Percentiles rank a stretch among this genome's conserved stretches.
Evolutionary conservation across 2,888 invertebrate species (phyloP).

Genomic region (Clepsis dumicolana): DNA sequence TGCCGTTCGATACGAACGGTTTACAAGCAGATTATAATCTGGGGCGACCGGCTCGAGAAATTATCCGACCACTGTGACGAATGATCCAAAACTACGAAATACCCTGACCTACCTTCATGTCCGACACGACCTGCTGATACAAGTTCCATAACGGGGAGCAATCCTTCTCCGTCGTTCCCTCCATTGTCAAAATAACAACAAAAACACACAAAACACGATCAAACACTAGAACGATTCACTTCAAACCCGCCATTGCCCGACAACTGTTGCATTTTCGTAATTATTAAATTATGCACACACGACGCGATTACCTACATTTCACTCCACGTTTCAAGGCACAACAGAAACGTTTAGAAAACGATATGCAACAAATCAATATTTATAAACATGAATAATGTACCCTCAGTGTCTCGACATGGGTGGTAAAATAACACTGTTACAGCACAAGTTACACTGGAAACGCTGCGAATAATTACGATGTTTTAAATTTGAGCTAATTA

Average conservation of each 20-base stretch:
- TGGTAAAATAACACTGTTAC: slow-evolving; percentile 52
- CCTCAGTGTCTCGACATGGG: slow-evolving; percentile 63
- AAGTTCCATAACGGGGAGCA: slow-evolving; percentile 96
- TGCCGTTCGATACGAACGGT: slow-evolving; percentile 63
- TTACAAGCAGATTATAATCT: slow-evolving; percentile 64
- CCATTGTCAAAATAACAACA: slow-evolving; percentile 86
- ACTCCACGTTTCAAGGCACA: slow-evolving; percentile 64
- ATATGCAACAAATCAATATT: slow-evolving; percentile 82
- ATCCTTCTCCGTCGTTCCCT: slow-evolving; percentile 91
- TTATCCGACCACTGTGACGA: slow-evolving; percentile 39
- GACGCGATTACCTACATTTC: slow-evolving; percentile 73
- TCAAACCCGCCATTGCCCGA: slow-evolving; percentile 66
- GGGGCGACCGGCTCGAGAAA: slow-evolving; percentile 57
- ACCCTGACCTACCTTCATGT: slow-evolving; percentile 95
- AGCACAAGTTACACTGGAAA: slow-evolving; percentile 54
- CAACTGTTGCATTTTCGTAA: slow-evolving; percentile 76
- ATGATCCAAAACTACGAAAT: slow-evolving; percentile 42
- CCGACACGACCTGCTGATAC: slow-evolving; percentile 97
- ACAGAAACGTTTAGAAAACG: slow-evolving; percentile 61
- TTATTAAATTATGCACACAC: slow-evolving; percentile 50
- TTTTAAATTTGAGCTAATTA: slow-evolving; percentile 39
- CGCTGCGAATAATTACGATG: slow-evolving; percentile 19
- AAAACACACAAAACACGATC: slow-evolving; percentile 64
- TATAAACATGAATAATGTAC: slow-evolving; percentile 79
- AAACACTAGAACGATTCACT: slow-evolving; percentile 65